These are phyloP conservation scores for Chinchilla lanigera DNA, from an alignment of 2,113 vertebrate genomes.

Conservation along the genomic window DNA sequence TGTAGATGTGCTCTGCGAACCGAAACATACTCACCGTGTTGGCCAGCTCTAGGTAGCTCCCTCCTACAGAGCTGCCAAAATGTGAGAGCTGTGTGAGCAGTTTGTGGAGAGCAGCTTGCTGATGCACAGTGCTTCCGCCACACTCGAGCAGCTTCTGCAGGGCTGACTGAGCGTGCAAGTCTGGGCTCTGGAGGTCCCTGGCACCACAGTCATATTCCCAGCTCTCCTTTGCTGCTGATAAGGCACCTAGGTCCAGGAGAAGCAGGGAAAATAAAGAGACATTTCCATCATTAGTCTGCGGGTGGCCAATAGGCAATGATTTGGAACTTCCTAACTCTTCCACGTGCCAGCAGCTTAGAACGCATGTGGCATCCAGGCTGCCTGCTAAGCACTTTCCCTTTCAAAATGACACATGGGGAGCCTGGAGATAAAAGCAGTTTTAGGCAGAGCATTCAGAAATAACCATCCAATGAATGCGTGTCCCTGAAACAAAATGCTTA, in stretches of 20 bases:
- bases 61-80: constrained; percentile 76
- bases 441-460: constrained; percentile 58
- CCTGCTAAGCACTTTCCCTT: constrained; percentile 62
- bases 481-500: neutral
- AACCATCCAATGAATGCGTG: constrained; percentile 26
- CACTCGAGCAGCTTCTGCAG: constrained; percentile 82
- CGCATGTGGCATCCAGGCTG: constrained; percentile 51
- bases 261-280: constrained; percentile 42
- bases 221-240: constrained; percentile 88
- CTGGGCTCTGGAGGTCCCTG: constrained; percentile 89
- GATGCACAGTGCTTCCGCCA: constrained; percentile 71
- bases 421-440: constrained; percentile 55
- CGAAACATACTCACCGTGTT: constrained; percentile 88
- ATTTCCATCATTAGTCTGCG: constrained; percentile 45
- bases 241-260: constrained; percentile 83
- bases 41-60: constrained; percentile 88
- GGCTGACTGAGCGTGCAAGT: constrained; percentile 80
- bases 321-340: constrained; percentile 42
- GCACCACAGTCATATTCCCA: constrained; percentile 90
- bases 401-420: constrained; percentile 34
- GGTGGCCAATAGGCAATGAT: constrained; percentile 36
- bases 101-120: constrained; percentile 82
- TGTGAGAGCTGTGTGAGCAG: constrained; percentile 81
- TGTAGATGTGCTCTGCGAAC: neutral
- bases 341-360: neutral